Conservation (phyloP, 1,140 invertebrate species). For the Coboldia fuscipes region DNA sequence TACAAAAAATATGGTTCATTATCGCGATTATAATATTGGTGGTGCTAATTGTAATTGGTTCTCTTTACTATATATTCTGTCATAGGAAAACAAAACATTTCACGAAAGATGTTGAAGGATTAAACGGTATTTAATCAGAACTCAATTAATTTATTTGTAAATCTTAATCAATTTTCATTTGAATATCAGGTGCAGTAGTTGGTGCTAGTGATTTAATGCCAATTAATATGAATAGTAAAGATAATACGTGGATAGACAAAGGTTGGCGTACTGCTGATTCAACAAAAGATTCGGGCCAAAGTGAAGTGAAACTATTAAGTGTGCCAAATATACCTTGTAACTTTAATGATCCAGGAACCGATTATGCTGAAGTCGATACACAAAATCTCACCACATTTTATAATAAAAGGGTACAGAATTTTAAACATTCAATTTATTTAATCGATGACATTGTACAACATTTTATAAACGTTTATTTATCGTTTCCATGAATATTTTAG, state of each 20-base stretch:
- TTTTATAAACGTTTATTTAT: no score
- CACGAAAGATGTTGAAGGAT: no score
- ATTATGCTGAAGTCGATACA: conserved; percentile 59
- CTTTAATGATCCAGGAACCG: conserved; percentile 31
- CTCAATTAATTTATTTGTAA: no score
- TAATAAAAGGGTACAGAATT: no score
- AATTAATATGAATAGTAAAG: conserved; percentile 41
- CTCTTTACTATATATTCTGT: background rate
- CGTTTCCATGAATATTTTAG: conserved; percentile 12
- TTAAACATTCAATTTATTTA: no score
- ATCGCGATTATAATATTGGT: conserved; percentile 2
- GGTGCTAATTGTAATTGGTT: background rate
- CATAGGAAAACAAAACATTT: background rate
- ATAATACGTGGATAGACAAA: conserved; percentile 51
- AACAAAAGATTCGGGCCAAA: conserved; percentile 33
- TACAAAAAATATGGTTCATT: conserved; percentile 4
- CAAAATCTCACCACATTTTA: conserved; percentile 58
- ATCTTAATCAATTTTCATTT: no score
- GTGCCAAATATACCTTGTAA: conserved; percentile 26
- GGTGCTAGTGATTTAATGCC: conserved; percentile 41
- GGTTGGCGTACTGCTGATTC: conserved; percentile 45
- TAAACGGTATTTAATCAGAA: no score
- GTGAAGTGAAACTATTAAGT: conserved; percentile 35
- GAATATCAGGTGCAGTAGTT: conserved; percentile 19
- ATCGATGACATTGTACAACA: no score